phyloP scores from a whole-genome alignment of 1,140 invertebrate genomes.

The Callitettix versicolor region DNA sequence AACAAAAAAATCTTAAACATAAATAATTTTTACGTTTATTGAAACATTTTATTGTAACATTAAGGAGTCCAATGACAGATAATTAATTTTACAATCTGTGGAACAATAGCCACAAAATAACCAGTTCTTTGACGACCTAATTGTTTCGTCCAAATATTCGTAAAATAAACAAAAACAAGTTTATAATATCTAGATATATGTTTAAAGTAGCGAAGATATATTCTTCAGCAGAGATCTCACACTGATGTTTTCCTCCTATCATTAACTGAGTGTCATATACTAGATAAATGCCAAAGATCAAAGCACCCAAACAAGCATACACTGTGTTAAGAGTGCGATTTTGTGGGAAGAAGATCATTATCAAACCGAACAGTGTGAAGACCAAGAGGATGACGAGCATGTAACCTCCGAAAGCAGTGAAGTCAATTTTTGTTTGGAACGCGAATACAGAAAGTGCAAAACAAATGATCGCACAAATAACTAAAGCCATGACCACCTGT shows the following conservation, averaged over 20 bases:
- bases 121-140: too few relatives aligned
- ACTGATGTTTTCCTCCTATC: constrained; percentile 86
- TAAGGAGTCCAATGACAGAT: too few relatives aligned
- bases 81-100: too few relatives aligned
- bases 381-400: constrained; percentile 67
- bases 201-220: constrained; percentile 91
- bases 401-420: constrained; percentile 70
- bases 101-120: too few relatives aligned
- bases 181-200: constrained; percentile 82
- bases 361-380: constrained; percentile 70
- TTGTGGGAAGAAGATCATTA: constrained; percentile 56
- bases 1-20: too few relatives aligned
- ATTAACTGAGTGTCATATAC: constrained; percentile 92
- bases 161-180: constrained; percentile 82
- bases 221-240: constrained; percentile 86
- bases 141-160: too few relatives aligned
- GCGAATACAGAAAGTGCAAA: constrained; percentile 81
- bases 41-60: too few relatives aligned
- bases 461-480: constrained; percentile 69
- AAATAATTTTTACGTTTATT: too few relatives aligned
- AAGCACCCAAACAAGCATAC: constrained; percentile 70
- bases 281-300: constrained; percentile 70
- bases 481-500: constrained; percentile 71
- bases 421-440: constrained; percentile 87
- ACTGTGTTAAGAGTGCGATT: constrained; percentile 49